Evolutionary conservation across 1,140 invertebrate species (phyloP), one percentile per base, ranked within the genome.

Genomic region (Chironomus tepperi): DNA sequence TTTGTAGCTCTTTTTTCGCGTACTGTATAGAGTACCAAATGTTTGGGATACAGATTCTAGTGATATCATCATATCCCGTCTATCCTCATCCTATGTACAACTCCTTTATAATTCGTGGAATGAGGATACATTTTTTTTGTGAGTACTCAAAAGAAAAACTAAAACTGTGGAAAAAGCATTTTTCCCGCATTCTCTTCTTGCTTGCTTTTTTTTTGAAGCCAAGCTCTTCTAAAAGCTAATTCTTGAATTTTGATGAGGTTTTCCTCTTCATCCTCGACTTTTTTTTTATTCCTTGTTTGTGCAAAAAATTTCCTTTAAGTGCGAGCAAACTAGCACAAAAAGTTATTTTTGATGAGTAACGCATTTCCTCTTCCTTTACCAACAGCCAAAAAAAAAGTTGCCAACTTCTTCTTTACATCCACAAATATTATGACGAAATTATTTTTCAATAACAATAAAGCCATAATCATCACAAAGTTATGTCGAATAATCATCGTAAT

Each of bases 241-340:
- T 70, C 65, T 70, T 70, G 65, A 70, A 70, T 70, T 70, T 16
- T 19, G 65, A 70, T 70, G 65, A 70, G 65, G 65, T 70, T 70
- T 70, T 21, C 47, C 47, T 57, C 47, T n/a, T 57, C 47, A n/a
- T n/a, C n/a, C n/a, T n/a, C n/a, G n/a, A n/a, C 15, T n/a, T 57
- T 57, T 57, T 47, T 47, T 57, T 57, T 9, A 1, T 34, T 1
- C 24, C 47, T 57, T 57, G 47, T 57, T 57, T 57, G 47, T 57
- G 47, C 12, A 57, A 57, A 34, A 57, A 12, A 57, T 57, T 57
- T n/a, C n/a, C 47, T 8, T n/a, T 57, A 8, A n/a, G 47, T 57
- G 47, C 47, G n/a, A 57, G 12, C n/a, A 57, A 15, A 57, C 3
- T n/a, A 12, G 47, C 12, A 57, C 3, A 57, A 57, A 57, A 57